phyloP scores from a whole-genome alignment of 2,113 vertebrate genomes.

The Catagonus wagneri region DNA sequence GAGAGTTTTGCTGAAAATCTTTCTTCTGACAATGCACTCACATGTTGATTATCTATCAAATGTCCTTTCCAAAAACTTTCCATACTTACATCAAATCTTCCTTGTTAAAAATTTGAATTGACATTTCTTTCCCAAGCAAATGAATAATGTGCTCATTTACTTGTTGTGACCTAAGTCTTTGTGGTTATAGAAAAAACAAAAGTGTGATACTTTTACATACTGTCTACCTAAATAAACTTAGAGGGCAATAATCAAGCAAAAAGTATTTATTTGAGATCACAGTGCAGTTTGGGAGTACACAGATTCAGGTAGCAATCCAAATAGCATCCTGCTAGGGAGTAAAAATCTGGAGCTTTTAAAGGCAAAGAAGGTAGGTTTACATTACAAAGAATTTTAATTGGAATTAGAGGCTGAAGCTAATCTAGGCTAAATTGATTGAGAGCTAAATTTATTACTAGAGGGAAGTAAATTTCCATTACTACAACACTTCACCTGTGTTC shows the following conservation, averaged over 20 bases:
- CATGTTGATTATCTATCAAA: not conserved
- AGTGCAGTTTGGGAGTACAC: accelerated
- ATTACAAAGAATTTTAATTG: not conserved
- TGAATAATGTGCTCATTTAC: not conserved
- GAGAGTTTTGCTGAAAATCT: not conserved
- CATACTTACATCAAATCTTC: not conserved
- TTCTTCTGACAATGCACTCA: not conserved
- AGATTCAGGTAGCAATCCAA: not conserved
- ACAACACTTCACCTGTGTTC: too few relatives aligned
- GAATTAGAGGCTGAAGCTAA: not conserved
- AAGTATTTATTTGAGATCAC: not conserved
- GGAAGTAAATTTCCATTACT: too few relatives aligned
- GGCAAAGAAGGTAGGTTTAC: not conserved
- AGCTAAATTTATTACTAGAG: not conserved
- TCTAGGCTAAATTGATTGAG: not conserved
- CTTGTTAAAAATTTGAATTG: not conserved
- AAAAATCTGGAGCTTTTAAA: not conserved
- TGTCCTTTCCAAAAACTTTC: not conserved
- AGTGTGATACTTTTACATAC: not conserved
- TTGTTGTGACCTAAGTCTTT: not conserved
- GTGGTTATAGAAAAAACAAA: not conserved
- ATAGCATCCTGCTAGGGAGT: not conserved
- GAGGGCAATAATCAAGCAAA: not conserved
- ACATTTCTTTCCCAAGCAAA: not conserved
- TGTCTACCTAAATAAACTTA: not conserved